Evolutionary conservation across 2,888 invertebrate species (phyloP).

Genomic region (Sphinx pinastri): DNA sequence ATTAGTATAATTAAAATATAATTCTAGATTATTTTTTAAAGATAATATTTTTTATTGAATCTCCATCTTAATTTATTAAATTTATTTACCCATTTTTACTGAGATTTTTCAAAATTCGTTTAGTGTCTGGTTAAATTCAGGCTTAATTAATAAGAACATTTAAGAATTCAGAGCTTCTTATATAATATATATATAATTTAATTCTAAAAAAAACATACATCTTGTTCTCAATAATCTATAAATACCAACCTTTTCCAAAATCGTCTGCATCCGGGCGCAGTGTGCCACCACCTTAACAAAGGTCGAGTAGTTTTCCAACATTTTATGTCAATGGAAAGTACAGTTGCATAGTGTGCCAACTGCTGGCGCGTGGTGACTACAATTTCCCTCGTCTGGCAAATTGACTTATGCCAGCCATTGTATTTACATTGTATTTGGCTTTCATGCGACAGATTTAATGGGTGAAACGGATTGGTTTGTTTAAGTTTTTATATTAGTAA

Average conservation of each 20-base stretch:
- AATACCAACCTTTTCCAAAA: not conserved
- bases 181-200: too few species aligned
- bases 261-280: conserved; percentile 9
- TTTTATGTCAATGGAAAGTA: conserved; percentile 47
- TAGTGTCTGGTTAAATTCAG: too few species aligned
- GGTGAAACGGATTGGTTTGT: not conserved
- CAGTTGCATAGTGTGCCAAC: conserved; percentile 34
- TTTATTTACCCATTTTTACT: too few species aligned
- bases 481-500: not conserved
- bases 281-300: conserved; percentile 20
- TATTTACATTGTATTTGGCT: conserved; percentile 33
- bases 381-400: conserved; percentile 13
- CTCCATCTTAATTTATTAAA: too few species aligned
- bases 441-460: conserved; percentile 12
- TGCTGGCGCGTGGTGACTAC: conserved; percentile 8
- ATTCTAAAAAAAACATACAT: not conserved
- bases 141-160: too few species aligned
- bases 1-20: too few species aligned
- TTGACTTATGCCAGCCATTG: conserved; percentile 22
- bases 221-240: not conserved
- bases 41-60: too few species aligned
- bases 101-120: too few species aligned
- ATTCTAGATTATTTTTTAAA: too few species aligned
- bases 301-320: conserved; percentile 40
- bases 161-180: not conserved